A percentile compares a stretch with the other conserved stretches of the same genome.
Evolutionary conservation across 2,888 invertebrate species (phyloP).

Genomic region (Pyrgus malvae): DNA sequence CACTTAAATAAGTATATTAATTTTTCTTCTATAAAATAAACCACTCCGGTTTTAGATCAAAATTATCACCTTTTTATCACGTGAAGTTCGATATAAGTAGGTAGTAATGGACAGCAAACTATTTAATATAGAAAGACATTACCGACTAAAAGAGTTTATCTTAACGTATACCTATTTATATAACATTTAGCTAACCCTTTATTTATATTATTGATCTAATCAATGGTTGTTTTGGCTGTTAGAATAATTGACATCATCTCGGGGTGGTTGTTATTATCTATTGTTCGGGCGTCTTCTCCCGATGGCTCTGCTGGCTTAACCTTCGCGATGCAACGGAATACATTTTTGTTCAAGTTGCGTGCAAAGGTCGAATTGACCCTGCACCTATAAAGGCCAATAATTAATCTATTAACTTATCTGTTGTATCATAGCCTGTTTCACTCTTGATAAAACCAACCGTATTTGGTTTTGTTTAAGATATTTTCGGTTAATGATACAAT

Average conservation of each 20-base stretch:
- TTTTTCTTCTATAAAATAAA: no score
- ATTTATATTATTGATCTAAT: conserved; percentile 50
- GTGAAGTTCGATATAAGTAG: no score
- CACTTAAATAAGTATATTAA: no score
- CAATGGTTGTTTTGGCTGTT: conserved; percentile 66
- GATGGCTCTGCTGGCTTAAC: conserved; percentile 43
- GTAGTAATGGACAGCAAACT: neutral
- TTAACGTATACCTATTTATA: conserved; percentile 15
- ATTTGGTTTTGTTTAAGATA: neutral
- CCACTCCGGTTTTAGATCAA: no score
- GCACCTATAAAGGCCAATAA: conserved; percentile 6
- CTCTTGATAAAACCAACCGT: neutral
- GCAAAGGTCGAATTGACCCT: conserved; percentile 25
- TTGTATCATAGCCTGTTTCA: neutral
- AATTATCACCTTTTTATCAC: no score
- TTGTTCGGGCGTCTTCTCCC: conserved; percentile 50
- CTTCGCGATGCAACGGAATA: conserved; percentile 34
- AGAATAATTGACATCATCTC: conserved; percentile 62
- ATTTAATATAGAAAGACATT: neutral
- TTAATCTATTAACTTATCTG: conserved; percentile 1
- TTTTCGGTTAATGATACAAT: no score
- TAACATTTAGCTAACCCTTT: conserved; percentile 11
- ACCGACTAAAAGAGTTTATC: neutral
- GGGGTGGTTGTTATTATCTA: conserved; percentile 54
- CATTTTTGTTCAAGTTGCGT: conserved; percentile 17